Conservation (phyloP, 2,888 invertebrate genomes). For the Coecobrya sp. region DNA sequence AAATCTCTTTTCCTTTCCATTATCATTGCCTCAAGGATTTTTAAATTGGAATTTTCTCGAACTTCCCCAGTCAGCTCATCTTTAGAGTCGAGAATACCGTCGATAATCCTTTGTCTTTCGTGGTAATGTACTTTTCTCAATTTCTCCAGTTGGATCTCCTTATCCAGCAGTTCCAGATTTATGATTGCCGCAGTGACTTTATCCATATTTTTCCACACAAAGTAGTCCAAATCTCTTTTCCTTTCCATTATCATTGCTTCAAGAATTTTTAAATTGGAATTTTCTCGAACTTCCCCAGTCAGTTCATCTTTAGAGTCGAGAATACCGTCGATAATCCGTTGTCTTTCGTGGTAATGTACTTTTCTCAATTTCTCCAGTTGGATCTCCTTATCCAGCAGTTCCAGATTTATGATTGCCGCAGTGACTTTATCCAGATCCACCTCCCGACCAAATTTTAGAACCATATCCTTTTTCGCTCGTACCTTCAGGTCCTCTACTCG, state of each 20-base stretch:
- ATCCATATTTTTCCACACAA: conserved; percentile 83
- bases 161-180: conserved; percentile 84
- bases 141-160: conserved; percentile 82
- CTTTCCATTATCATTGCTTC: conserved; percentile 84
- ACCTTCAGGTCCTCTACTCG: conserved; percentile 70
- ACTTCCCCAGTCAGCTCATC: conserved; percentile 82
- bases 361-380: conserved; percentile 82
- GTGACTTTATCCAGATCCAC: conserved; percentile 85
- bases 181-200: conserved; percentile 84
- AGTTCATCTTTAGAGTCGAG: conserved; percentile 80
- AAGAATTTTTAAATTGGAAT: conserved; percentile 84
- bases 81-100: conserved; percentile 81
- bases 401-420: conserved; percentile 84
- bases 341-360: conserved; percentile 82
- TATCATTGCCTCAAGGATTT: conserved; percentile 84
- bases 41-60: conserved; percentile 84
- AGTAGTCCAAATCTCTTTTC: conserved; percentile 84
- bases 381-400: conserved; percentile 82
- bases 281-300: conserved; percentile 83
- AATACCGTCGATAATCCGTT: conserved; percentile 77
- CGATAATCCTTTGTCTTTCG: conserved; percentile 76
- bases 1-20: conserved; percentile 84
- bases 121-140: conserved; percentile 82
- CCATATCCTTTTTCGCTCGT: conserved; percentile 82
- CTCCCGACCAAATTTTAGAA: conserved; percentile 83